Evolutionary conservation across 2,797 vertebrate genomes (phyloP).

Genomic region (Mionectes olivaceus): DNA sequence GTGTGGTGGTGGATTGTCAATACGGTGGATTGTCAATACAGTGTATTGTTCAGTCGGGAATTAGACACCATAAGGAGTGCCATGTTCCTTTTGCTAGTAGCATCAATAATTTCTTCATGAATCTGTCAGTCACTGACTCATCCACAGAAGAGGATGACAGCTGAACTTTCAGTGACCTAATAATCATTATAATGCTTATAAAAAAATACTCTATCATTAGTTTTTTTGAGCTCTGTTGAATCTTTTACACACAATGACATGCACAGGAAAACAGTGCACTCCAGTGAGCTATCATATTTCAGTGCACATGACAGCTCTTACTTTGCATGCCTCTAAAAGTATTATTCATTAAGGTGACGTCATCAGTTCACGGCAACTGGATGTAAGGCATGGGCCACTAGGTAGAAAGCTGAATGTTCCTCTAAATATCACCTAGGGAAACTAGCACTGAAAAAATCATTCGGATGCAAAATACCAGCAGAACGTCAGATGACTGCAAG

Average conservation of each 20-base stretch:
- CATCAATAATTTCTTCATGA: conserved; percentile 1
- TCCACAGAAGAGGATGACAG: conserved; percentile 20
- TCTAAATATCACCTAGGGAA: not conserved
- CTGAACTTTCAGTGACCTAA: conserved; percentile 33
- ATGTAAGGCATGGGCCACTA: not conserved
- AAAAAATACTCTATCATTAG: not conserved
- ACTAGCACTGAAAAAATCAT: not conserved
- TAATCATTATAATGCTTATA: conserved; percentile 3
- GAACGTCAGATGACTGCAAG: not conserved
- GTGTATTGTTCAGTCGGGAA: not conserved
- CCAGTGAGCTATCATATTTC: not conserved
- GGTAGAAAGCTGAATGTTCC: not conserved
- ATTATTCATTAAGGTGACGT: not conserved
- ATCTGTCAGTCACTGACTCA: not conserved
- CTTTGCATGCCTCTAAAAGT: not conserved
- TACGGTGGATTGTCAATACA: not conserved
- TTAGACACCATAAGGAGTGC: not conserved
- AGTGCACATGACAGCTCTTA: not conserved
- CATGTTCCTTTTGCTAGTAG: not conserved
- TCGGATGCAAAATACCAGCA: not conserved
- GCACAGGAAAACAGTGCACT: not conserved
- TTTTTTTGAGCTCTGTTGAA: not conserved
- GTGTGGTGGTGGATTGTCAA: not conserved
- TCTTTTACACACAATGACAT: not conserved
- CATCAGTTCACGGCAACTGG: not conserved